Evolutionary conservation across 2,113 vertebrate species (phyloP), one percentile per base, ranked within the genome.

Genomic region (Dasyurus viverrinus): DNA sequence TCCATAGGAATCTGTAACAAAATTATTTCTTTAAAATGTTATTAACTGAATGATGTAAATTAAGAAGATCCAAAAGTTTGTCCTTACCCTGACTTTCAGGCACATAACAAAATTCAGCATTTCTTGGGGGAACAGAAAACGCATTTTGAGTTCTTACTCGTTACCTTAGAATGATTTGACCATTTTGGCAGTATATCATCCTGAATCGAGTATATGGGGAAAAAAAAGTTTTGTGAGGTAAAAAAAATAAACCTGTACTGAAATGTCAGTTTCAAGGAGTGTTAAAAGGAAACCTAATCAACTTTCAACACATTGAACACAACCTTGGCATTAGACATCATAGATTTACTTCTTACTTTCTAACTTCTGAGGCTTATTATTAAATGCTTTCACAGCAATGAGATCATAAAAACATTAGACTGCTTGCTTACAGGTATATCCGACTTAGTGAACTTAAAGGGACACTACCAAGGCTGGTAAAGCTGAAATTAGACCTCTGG

Each of bases 211-310:
- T 84, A 9, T 57, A 93, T 94, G 93, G 95, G 90, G 50, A 52
- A 96, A 97, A 97, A 97, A 96, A 95, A 96, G 97, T 97, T 96
- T 84, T 95, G 92, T 90, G 96, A 92, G 94, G 47, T 55, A 95
- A 97, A 97, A 94, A 57, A 53, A 95, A 96, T 96, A 97, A 97
- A 95, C 68, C 30, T 84, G 95, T 93, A 94, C 84, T 91, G 90
- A 97, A 96, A 97, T 97, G 96, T 98, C 95, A 97, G 96, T 96
- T 98, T 98, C 97, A 97, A 98, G 97, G 93, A 92, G 96, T 92
- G 96, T 97, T 98, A 95, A 97, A 98, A 97, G 95, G 93, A 96
- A 97, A 97, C 97, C 95, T 98, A 97, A 97, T 98, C 98, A 98
- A 97, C 92, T 97, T 97, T 97, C 96, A 94, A 97, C 95, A 95